Evolutionary conservation across 1,140 invertebrate species (phyloP).

Genomic region (Habropoda laboriosa): DNA sequence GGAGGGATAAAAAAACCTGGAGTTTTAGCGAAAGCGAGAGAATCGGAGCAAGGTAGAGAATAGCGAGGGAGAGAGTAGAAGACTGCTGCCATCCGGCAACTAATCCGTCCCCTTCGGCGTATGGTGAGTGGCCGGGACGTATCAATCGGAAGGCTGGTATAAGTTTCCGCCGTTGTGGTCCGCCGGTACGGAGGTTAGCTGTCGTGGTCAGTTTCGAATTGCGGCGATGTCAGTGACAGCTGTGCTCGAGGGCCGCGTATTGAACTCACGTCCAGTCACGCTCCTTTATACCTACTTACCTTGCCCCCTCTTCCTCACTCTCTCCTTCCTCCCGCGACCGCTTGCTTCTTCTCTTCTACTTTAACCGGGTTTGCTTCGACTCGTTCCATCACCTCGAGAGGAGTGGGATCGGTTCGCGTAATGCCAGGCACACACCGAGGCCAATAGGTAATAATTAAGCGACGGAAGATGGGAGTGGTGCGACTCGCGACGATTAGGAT

Average conservation of each 20-base stretch:
- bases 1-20: no score
- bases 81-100: constrained; percentile 59
- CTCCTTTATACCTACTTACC: constrained; percentile 81
- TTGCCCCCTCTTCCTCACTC: constrained; percentile 49
- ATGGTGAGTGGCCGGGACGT: constrained; percentile 80
- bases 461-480: neutral
- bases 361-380: constrained; percentile 38
- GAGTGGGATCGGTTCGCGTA: constrained; percentile 61
- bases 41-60: neutral
- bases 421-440: constrained; percentile 55
- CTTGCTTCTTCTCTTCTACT: constrained; percentile 26
- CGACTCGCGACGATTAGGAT: neutral
- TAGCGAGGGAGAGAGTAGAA: neutral
- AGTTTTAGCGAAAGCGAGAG: neutral
- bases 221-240: constrained; percentile 80
- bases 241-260: constrained; percentile 79
- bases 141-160: constrained; percentile 81
- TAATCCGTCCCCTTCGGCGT: constrained; percentile 79
- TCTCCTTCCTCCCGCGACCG: constrained; percentile 17
- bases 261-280: constrained; percentile 80
- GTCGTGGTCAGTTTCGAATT: constrained; percentile 82
- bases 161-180: constrained; percentile 80
- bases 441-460: constrained; percentile 65
- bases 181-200: constrained; percentile 73
- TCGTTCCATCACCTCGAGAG: constrained; percentile 35